Evolutionary conservation across 2,797 vertebrate species (phyloP).

Genomic region (Pseudochirops corinnae): DNA sequence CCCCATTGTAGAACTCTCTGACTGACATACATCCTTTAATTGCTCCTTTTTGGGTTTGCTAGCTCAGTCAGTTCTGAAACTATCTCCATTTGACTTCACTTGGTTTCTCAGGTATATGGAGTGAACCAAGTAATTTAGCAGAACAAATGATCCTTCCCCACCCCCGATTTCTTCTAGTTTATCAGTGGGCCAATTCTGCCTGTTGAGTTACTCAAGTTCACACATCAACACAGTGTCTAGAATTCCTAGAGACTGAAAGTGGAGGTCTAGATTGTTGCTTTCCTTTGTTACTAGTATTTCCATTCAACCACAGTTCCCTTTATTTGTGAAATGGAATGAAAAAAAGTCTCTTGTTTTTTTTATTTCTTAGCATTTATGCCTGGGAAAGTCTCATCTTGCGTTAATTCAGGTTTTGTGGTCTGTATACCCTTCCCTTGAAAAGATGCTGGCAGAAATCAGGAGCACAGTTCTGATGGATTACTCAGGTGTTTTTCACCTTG

Average conservation of each 20-base stretch:
- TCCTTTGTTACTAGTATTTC: not conserved
- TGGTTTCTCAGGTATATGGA: not conserved
- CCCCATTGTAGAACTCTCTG: not conserved
- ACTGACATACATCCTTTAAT: not conserved
- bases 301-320: not conserved
- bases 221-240: not conserved
- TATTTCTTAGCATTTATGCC: not conserved
- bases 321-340: not conserved
- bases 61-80: not conserved
- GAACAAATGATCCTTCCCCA: not conserved
- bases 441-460: not conserved
- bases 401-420: not conserved
- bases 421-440: not conserved
- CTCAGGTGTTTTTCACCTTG: not conserved
- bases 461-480: not conserved
- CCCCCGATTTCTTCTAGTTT: not conserved
- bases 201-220: not conserved
- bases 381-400: not conserved
- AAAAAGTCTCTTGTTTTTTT: not conserved
- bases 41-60: not conserved
- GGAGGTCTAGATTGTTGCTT: not conserved
- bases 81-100: not conserved
- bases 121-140: not conserved
- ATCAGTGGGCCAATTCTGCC: not conserved
- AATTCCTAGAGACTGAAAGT: too few relatives aligned